Conservation (phyloP, 35 echinoderm and acorn worm genomes). For the Strongylocentrotus purpuratus region DNA sequence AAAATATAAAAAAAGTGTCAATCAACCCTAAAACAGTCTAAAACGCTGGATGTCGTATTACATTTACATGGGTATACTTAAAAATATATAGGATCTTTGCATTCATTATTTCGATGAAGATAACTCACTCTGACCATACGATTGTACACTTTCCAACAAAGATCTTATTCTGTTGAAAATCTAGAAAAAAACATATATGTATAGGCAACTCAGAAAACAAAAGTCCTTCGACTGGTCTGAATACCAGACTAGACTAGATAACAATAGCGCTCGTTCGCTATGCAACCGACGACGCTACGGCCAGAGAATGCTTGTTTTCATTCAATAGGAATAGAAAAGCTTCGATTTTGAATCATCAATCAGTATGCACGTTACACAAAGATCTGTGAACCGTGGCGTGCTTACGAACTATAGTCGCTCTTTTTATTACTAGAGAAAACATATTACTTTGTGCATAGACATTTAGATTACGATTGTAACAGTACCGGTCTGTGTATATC, state of each 20-base stretch:
- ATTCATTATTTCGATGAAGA: too few relatives aligned
- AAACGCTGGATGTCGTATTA: too few relatives aligned
- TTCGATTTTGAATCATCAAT: constrained; percentile 6
- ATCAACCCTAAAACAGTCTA: too few relatives aligned
- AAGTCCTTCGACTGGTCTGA: not conserved
- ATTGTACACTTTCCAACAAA: too few relatives aligned
- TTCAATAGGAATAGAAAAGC: not conserved
- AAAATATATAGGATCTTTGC: too few relatives aligned
- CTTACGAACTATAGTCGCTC: not conserved
- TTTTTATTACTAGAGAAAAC: not conserved
- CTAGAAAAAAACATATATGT: too few relatives aligned
- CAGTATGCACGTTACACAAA: not conserved
- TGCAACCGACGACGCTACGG: not conserved
- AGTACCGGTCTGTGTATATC: not conserved
- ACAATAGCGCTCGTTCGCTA: not conserved
- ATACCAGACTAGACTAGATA: not conserved
- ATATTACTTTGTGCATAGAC: not conserved
- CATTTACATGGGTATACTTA: too few relatives aligned
- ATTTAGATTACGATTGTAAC: not conserved
- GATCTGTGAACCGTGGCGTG: not conserved
- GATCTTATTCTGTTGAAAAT: too few relatives aligned
- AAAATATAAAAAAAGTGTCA: too few relatives aligned
- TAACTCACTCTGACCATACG: too few relatives aligned
- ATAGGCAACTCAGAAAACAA: not conserved
- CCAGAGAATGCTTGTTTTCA: not conserved